Evolutionary conservation across 2,113 vertebrate genomes (phyloP).

Genomic region (Fukomys damarensis): DNA sequence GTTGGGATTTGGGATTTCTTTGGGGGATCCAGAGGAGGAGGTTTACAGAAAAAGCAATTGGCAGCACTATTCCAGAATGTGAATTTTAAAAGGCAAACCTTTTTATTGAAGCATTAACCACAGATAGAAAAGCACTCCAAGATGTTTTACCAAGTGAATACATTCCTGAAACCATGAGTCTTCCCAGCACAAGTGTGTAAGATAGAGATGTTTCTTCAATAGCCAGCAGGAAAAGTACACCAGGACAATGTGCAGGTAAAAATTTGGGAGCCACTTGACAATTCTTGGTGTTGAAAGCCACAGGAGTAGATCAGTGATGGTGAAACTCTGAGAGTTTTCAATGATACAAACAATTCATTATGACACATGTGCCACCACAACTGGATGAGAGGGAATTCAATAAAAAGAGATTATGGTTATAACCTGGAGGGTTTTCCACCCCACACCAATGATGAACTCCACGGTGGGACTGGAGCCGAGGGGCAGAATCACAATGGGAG

Average conservation of each 20-base stretch:
- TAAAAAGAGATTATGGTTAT: too few species aligned
- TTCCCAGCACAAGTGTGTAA: fast-evolving
- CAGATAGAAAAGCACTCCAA: neutral
- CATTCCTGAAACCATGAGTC: fast-evolving
- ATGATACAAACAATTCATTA: neutral
- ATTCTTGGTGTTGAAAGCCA: neutral
- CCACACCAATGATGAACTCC: fast-evolving
- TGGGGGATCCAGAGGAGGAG: neutral
- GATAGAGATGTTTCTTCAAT: neutral
- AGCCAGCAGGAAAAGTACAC: neutral
- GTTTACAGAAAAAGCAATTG: neutral
- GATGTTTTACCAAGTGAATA: neutral
- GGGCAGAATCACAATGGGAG: neutral
- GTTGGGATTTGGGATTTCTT: neutral
- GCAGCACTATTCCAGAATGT: neutral
- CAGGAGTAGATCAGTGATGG: neutral
- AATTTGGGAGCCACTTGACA: neutral
- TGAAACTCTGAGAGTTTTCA: neutral
- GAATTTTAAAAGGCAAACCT: neutral
- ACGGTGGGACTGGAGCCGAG: neutral
- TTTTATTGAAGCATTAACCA: neutral
- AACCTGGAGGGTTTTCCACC: neutral
- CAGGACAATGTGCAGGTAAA: neutral
- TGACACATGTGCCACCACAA: neutral
- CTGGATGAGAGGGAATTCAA: neutral